Evolutionary conservation across 2,888 invertebrate genomes (phyloP), one percentile per base, ranked within the genome.

Genomic region (Macrosiphum euphorbiae): DNA sequence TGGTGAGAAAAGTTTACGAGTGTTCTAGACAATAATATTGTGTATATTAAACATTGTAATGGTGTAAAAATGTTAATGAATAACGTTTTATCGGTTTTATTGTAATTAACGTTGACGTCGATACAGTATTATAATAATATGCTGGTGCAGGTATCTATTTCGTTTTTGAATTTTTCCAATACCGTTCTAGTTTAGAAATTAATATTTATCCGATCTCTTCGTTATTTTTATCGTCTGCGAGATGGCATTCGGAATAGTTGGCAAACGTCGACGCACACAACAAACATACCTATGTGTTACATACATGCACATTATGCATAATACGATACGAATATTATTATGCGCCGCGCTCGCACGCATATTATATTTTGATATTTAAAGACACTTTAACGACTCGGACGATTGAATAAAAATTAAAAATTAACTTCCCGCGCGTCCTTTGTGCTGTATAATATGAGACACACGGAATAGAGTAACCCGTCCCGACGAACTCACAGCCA

Each of bases 1-100:
- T 20, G 41, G 52, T 28, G 7, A 41, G 41, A 52, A 84, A 28
- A 84, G 41, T 55, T 52, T 55, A 52, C 78, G 91, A 41, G 67
- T 41, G 55, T 86, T 35, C 20, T 47, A 20, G 28, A 58, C 10
- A 26, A 47, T 55, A 28, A 85, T 44, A 85, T 44, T 55, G 13
- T 41, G 1, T 85, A 26, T 90, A 58, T 55, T 55, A 55, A 41
- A 55, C 88, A 26, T n/a, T 50, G 20, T 24, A 35, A 67, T 41
- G 90, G 84, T 24, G 90, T 91, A 41, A 84, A 91, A 78, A 91
- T 61, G 61, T 47, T 61, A 61, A 61, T 47, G 58, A 44, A 67
- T 55, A 50, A 44, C 58, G 88, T 88, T 88, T 88, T 58, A 88
- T 88, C 44, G 88, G 35, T 41, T 88, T 44, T 88, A 85, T 85